Evolutionary conservation across 2,888 invertebrate genomes (phyloP), one percentile per base, ranked within the genome.

Genomic region (Noctua janthe): DNA sequence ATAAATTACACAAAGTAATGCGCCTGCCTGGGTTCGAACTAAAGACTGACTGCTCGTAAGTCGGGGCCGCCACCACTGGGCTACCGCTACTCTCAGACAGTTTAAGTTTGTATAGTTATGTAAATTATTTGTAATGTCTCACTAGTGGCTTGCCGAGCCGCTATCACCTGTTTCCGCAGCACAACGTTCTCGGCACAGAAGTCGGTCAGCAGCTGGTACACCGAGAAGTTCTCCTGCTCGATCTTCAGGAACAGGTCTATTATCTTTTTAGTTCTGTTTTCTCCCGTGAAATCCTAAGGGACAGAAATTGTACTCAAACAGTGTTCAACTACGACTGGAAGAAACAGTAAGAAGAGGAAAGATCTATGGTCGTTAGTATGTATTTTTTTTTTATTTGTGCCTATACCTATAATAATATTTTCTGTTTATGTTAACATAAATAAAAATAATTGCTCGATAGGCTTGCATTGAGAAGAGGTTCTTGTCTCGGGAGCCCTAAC

Each of bases 221-320:
- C 95, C 0, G 98, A 98, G 92, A 98, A 98, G 94, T 98, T 98
- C 85, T 98, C 97, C 85, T 98, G 98, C 91, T 98, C 98, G 77
- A 97, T 97, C 86, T 97, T 97, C 49, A 97, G 92, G 91, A 98
- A 98, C 56, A 97, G 94, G 0, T 97, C 96, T n/a, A 97, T 97
- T 47, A 98, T 97, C 72, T 95, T 97, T 64, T 96, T 92, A 43
- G 97, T 92, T 59, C 96, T 10, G 92, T 87, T 87, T 97, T 97
- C 6, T 97, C 95, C 87, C 74, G 97, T 95, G 90, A 97, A 97
- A 2, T 96, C 94, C 97, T 97, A 71, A 43, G 64, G 23, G 17
- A n/a, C 1, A 70, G 2, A 51, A 29, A 0, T 35, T 17, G n/a
- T n/a, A 20, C 35, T 39, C 4, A 29, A 29, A 15, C 7, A 29